Conservation (phyloP, 2,888 invertebrate genomes). For the Scaptomyza cyrtandrae region DNA sequence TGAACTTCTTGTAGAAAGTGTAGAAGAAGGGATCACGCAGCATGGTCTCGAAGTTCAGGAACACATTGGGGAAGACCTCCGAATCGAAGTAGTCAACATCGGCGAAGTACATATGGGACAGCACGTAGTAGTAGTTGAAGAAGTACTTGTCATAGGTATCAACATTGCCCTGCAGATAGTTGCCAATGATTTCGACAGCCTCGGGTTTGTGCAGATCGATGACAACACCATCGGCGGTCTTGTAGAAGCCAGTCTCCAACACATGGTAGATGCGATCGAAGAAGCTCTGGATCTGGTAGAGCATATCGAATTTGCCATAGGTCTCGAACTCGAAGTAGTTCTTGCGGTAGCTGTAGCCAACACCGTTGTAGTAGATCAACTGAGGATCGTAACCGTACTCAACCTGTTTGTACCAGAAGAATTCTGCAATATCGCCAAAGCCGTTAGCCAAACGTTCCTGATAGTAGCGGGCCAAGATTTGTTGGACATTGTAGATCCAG, state of each 20-base stretch:
- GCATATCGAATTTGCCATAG: conserved; percentile 75
- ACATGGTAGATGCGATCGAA: conserved; percentile 85
- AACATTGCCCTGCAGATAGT: conserved; percentile 87
- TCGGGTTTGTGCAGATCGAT: conserved; percentile 87
- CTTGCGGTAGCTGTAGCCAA: conserved; percentile 87
- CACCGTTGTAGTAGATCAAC: conserved; percentile 87
- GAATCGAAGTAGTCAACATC: conserved; percentile 66
- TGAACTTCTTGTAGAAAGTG: conserved; percentile 88
- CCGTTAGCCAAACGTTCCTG: conserved; percentile 89
- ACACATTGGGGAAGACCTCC: conserved; percentile 85
- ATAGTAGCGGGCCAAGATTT: conserved; percentile 89
- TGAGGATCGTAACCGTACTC: conserved; percentile 87
- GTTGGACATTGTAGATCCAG: conserved; percentile 88
- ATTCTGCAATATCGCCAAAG: conserved; percentile 86
- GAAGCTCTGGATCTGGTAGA: conserved; percentile 72
- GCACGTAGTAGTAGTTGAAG: conserved; percentile 76
- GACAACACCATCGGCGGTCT: conserved; percentile 85
- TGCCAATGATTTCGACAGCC: conserved; percentile 88
- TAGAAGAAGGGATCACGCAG: conserved; percentile 91
- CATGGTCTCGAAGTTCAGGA: conserved; percentile 88
- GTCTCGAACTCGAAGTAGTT: conserved; percentile 82
- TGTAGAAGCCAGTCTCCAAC: conserved; percentile 85
- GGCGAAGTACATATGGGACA: conserved; percentile 76
- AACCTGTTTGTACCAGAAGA: conserved; percentile 86
- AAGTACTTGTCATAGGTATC: conserved; percentile 77